Evolutionary conservation across 2,888 invertebrate genomes (phyloP).

Genomic region (Latrodectus hesperus): DNA sequence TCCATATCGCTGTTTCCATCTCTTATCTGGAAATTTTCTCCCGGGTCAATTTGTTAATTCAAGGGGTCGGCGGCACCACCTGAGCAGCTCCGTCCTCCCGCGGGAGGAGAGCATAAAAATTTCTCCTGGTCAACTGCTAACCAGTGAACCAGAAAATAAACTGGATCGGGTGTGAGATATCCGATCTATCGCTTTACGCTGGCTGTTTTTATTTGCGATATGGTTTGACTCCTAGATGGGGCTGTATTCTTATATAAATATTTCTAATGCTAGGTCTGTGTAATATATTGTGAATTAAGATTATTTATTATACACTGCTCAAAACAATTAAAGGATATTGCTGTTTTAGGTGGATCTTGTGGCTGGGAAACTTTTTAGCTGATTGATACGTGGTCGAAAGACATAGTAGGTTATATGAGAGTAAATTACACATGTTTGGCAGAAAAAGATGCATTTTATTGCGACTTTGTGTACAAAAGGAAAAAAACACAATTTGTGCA

Average conservation of each 20-base stretch:
- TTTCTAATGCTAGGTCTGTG: too few species aligned
- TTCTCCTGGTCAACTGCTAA: constrained; percentile 19
- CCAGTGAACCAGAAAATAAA: constrained; percentile 16
- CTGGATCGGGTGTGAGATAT: constrained; percentile 15
- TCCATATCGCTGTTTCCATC: not conserved
- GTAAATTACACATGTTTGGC: too few species aligned
- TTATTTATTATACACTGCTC: too few species aligned
- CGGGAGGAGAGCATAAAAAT: not conserved
- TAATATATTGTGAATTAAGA: too few species aligned
- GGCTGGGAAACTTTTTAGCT: too few species aligned
- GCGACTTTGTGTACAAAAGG: too few species aligned
- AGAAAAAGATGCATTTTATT: too few species aligned
- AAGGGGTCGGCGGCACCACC: not conserved
- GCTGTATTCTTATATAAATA: not conserved
- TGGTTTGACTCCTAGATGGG: not conserved
- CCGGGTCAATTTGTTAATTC: constrained; percentile 4
- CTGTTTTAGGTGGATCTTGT: too few species aligned
- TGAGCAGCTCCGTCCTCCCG: constrained; percentile 16
- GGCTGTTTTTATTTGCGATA: not conserved
- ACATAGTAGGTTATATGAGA: too few species aligned
- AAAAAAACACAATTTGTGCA: too few species aligned
- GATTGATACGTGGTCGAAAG: too few species aligned
- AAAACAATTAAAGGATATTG: too few species aligned
- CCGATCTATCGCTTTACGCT: constrained; percentile 22
- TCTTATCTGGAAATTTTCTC: not conserved